Evolutionary conservation across 2,797 vertebrate genomes (phyloP), one percentile per base, ranked within the genome.

Genomic region (Paguma larvata): DNA sequence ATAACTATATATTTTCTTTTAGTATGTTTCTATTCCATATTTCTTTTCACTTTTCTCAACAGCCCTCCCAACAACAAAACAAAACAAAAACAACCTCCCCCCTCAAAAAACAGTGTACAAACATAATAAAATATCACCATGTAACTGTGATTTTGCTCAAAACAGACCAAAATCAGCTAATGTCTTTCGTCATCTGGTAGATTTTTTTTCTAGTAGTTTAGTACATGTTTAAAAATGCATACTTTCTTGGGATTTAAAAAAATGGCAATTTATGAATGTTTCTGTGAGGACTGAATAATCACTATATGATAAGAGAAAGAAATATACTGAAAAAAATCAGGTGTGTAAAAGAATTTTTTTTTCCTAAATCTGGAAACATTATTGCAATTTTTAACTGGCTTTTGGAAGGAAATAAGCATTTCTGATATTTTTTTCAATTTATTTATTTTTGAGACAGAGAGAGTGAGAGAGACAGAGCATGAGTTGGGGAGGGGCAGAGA

Each of bases 81-180:
- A 15, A 75, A 70, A 3, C 25, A 46, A 75, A 46, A 8, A 63
- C 56, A 3, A 21, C 56, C 1, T 38, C 38, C 1, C 27, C 12
- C 12, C 14, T 3, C 62, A 84, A 78, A 32, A 85, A 70, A 8
- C 14, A 70, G 25, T 21, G 7, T 32, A 25, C 3, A 62, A 92
- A 67, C 16, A 92, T n/a, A 67, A 78, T 88, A 41, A 87, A 89
- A 1, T 53, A 16, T 56, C 16, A 51, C 25, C 41, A 0, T 27
- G 4, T 19, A 85, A 85, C 51, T 62, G 14, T 63, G 25, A 44
- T 93, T 93, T 23, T 79, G 30, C 2, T 44, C 23, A 94, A 59
- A 91, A 93, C 3, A 89, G 32, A 91, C 70, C 12, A 91, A 97
- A 93, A 75, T 79, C 41, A 85, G 11, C 13, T 67, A 63, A 3